Evolutionary conservation across 2,888 invertebrate species (phyloP), one percentile per base, ranked within the genome.

Genomic region (Agriotes lineatus): DNA sequence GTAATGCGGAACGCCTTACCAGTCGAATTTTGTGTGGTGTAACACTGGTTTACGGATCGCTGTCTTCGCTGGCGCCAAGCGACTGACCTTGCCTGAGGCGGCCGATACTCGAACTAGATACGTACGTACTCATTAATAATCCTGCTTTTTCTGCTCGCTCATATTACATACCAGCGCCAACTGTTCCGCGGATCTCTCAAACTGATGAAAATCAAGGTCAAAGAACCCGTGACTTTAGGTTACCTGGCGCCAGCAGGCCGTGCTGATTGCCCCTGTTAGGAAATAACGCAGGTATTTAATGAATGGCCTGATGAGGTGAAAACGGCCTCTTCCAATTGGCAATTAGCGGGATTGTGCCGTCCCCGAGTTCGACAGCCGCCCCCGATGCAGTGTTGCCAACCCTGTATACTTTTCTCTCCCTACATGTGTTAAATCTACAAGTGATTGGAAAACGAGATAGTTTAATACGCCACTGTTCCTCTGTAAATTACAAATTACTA

Each of bases 41-140:
- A 70, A 68, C 62, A 58, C 67, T 44, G 70, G 70, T 70, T 70
- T 70, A 67, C 52, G 56, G 63, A 63, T 61, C 52, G 60, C 50
- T 61, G 66, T 62, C 59, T 69, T 57, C 25, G 61, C 45, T 70
- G 72, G 72, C 72, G 72, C 72, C 72, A 69, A 42, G 62, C 54
- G 59, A 65, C 68, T 70, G 72, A 72, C 72, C 72, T 72, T 72
- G 72, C 72, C 72, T 67, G 39, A 60, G 70, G 72, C 72, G 39
- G 25, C 59, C 50, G 65, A 72, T 72, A 70, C 72, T 68, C 68
- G 68, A 70, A 70, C 72, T 66, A 70, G 65, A 72, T 72, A 70
- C 58, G 64, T 67, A 58, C 44, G 64, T 64, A 50, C 52, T 68
- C 63, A 68, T 68, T 68, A 68, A 68, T 68, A 68, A 64, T 64